Evolutionary conservation across 2,113 vertebrate genomes (phyloP).

Genomic region (Panthera tigris): DNA sequence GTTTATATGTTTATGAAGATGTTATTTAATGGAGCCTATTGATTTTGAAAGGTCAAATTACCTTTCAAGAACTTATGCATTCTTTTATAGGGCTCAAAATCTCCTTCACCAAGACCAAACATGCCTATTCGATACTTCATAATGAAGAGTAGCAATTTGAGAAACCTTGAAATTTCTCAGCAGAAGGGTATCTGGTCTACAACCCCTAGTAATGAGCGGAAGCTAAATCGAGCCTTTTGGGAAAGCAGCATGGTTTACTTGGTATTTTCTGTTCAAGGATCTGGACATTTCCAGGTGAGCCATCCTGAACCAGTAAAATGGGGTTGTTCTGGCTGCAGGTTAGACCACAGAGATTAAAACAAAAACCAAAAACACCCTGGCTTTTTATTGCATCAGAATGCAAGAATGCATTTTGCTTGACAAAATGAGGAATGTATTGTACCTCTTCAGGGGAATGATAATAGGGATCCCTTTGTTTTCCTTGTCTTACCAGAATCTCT

Average conservation of each 20-base stretch:
- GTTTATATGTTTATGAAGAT: constrained; percentile 52
- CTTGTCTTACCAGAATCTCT: constrained; percentile 16
- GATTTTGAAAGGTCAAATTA: constrained; percentile 58
- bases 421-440: neutral
- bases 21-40: constrained; percentile 51
- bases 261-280: constrained; percentile 96
- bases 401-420: neutral
- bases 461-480: constrained; percentile 20
- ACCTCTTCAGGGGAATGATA: neutral
- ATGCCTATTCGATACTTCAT: constrained; percentile 91
- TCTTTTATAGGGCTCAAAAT: constrained; percentile 83
- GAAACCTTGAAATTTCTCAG: constrained; percentile 94
- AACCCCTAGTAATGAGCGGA: constrained; percentile 90
- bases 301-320: constrained; percentile 33
- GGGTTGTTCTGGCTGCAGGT: neutral
- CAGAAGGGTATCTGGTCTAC: constrained; percentile 96
- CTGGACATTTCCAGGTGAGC: constrained; percentile 95
- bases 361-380: neutral
- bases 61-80: constrained; percentile 57
- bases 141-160: constrained; percentile 94
- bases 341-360: neutral
- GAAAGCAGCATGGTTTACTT: constrained; percentile 89
- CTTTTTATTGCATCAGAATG: constrained; percentile 14
- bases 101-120: constrained; percentile 82
- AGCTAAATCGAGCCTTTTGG: constrained; percentile 91